These are phyloP conservation scores for Odontomyia ornata DNA, from an alignment of 2,888 invertebrate genomes.

Conservation along the genomic window DNA sequence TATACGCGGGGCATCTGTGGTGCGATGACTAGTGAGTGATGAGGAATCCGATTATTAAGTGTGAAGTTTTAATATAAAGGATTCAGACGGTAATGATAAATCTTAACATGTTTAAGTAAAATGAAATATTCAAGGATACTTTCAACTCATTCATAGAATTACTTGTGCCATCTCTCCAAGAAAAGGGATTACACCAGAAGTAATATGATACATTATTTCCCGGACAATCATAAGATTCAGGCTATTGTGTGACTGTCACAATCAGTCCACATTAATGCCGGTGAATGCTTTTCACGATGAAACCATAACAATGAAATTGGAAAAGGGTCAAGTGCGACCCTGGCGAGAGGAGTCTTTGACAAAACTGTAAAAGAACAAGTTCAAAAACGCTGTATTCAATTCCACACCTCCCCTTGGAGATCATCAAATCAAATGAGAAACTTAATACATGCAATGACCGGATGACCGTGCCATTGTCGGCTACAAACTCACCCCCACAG, in stretches of 20 bases:
- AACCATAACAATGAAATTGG: background rate
- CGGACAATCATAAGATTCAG: no score
- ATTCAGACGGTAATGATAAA: no score
- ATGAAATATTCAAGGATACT: no score
- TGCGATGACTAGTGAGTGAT: no score
- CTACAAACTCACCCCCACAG: background rate
- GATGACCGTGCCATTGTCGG: background rate
- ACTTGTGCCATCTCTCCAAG: no score
- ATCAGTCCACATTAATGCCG: background rate
- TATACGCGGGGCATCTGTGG: no score
- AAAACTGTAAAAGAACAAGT: background rate
- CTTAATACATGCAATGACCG: conserved; percentile 9
- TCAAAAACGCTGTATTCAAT: background rate
- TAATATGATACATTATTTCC: no score
- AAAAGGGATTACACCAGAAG: no score
- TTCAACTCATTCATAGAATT: no score
- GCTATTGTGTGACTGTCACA: background rate
- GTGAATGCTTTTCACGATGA: background rate
- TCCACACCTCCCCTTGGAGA: background rate
- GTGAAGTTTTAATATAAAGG: no score
- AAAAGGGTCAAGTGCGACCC: conserved; percentile 3
- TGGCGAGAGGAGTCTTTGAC: background rate
- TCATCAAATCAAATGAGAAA: conserved; percentile 30
- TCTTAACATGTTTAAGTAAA: no score
- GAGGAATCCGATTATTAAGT: no score